Evolutionary conservation across 2,888 invertebrate genomes (phyloP).

Genomic region (Drosophila helvetica): DNA sequence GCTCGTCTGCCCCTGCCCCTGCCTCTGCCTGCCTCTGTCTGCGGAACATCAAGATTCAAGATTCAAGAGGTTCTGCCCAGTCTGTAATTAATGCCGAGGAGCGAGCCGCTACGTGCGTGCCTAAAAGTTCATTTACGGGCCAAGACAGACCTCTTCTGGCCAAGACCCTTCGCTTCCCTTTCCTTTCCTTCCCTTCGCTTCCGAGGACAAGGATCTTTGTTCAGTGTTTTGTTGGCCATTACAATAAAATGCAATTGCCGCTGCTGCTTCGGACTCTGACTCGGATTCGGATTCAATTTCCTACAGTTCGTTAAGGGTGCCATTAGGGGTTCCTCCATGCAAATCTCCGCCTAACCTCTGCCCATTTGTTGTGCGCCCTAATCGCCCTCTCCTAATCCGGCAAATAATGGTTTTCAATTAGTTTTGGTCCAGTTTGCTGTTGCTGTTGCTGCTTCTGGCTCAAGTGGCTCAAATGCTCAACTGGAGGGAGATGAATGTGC

Average conservation of each 20-base stretch:
- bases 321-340: slow-evolving; percentile 50
- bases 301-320: slow-evolving; percentile 60
- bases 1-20: background rate
- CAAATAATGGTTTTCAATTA: slow-evolving; percentile 78
- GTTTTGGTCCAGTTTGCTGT: slow-evolving; percentile 68
- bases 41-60: slow-evolving; percentile 28
- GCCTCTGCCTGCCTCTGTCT: background rate
- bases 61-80: slow-evolving; percentile 2
- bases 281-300: slow-evolving; percentile 49
- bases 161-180: background rate
- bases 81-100: slow-evolving; percentile 68
- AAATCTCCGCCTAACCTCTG: slow-evolving; percentile 73
- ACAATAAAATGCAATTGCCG: slow-evolving; percentile 74
- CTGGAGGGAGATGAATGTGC: slow-evolving; percentile 27
- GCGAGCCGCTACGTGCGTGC: slow-evolving; percentile 69
- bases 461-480: slow-evolving; percentile 25
- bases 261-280: background rate
- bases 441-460: slow-evolving; percentile 1
- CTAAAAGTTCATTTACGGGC: slow-evolving; percentile 63
- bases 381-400: slow-evolving; percentile 58
- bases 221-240: slow-evolving; percentile 27
- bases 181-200: slow-evolving; percentile 33
- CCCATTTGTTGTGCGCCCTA: slow-evolving; percentile 68
- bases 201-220: slow-evolving; percentile 20
- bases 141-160: slow-evolving; percentile 35